phyloP scores from a whole-genome alignment of 2,888 invertebrate genomes.

The Drosophila demipolita region DNA sequence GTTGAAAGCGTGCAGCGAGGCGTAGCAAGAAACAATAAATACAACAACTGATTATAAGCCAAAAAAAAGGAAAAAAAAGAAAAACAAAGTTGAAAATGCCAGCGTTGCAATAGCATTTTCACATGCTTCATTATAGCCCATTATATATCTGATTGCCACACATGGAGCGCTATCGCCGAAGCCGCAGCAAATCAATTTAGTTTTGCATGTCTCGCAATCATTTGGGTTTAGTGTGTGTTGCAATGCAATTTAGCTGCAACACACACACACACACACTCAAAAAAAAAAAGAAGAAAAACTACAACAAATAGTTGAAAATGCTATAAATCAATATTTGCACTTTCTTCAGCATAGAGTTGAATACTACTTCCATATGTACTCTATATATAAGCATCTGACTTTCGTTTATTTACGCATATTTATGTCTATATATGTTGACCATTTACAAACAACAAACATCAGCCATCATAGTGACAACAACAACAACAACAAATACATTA shows the following conservation, averaged over 20 bases:
- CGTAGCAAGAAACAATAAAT: constrained; percentile 31
- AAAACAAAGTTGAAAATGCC: constrained; percentile 14
- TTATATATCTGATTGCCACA: constrained; percentile 37
- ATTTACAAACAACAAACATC: constrained; percentile 63
- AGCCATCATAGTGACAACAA: constrained; percentile 46
- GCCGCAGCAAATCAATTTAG: constrained; percentile 53
- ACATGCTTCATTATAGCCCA: constrained; percentile 42
- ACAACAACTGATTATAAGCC: constrained; percentile 42
- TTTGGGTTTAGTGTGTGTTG: constrained; percentile 21
- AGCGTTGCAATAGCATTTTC: constrained; percentile 30
- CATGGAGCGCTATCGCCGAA: background rate
- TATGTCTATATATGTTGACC: constrained; percentile 72
- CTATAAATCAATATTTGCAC: constrained; percentile 69
- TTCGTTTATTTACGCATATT: constrained; percentile 71
- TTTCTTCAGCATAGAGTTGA: constrained; percentile 47
- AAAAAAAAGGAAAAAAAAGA: background rate
- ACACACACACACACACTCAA: background rate
- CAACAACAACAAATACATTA: constrained; percentile 18
- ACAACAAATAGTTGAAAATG: background rate
- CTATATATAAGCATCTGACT: constrained; percentile 21
- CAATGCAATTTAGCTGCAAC: constrained; percentile 27
- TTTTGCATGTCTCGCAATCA: constrained; percentile 51
- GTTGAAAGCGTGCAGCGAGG: constrained; percentile 52
- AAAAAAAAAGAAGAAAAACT: background rate
- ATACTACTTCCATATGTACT: constrained; percentile 4